Conservation (phyloP, 2,888 invertebrate genomes). For the Polietes domitor region DNA sequence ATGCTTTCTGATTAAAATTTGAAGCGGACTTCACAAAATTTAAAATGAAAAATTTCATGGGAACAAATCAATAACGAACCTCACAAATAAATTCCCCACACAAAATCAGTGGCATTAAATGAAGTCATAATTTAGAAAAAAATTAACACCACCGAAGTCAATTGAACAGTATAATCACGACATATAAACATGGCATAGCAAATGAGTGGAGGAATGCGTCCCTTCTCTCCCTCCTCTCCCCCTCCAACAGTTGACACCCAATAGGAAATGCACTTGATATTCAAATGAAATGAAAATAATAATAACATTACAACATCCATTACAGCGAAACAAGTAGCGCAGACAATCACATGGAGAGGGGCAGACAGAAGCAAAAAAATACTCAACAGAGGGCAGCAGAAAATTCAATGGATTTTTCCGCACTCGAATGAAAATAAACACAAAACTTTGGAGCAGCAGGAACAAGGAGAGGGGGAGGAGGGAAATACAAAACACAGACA, state of each 20-base stretch:
- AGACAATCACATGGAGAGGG: neutral
- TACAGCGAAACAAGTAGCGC: neutral
- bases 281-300: neutral
- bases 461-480: no score
- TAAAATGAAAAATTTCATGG: no score
- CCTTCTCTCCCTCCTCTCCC: no score
- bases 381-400: neutral
- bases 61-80: neutral
- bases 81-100: neutral
- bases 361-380: neutral
- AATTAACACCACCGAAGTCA: constrained; percentile 30
- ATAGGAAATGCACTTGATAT: constrained; percentile 55
- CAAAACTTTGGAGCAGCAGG: constrained; percentile 4
- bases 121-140: constrained; percentile 23
- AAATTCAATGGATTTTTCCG: neutral
- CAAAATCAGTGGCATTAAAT: neutral
- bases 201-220: no score
- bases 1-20: neutral
- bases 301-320: constrained; percentile 19
- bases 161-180: constrained; percentile 7
- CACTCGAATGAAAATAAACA: neutral
- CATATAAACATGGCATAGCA: no score
- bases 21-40: neutral
- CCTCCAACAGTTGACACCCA: constrained; percentile 49
- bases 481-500: neutral